Conservation (phyloP, 2,888 invertebrate species). For the Drosophila quinaria region DNA sequence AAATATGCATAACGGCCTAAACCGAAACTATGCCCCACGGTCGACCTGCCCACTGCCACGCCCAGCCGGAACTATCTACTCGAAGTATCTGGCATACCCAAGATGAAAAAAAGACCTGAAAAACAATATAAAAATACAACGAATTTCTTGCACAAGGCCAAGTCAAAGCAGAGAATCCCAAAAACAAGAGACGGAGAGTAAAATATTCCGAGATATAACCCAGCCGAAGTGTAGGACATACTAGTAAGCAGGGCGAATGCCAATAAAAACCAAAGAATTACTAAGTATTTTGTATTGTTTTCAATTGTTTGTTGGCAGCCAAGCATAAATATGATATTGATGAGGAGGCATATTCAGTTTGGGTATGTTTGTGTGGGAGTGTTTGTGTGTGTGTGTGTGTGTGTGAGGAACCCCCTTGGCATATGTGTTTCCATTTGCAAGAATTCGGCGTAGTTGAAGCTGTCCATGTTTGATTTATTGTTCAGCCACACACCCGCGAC, state of each 20-base stretch:
- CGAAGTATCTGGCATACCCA: slow-evolving; percentile 40
- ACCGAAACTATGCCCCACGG: slow-evolving; percentile 57
- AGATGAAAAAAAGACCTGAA: slow-evolving; percentile 59
- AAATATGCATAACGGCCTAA: slow-evolving; percentile 70
- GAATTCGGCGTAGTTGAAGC: slow-evolving; percentile 1
- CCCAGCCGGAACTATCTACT: slow-evolving; percentile 21
- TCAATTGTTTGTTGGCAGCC: slow-evolving; percentile 82
- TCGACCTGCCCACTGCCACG: neutral
- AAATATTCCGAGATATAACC: slow-evolving; percentile 45
- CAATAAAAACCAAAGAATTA: slow-evolving; percentile 70
- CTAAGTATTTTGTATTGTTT: slow-evolving; percentile 80
- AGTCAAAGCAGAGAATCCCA: slow-evolving; percentile 57
- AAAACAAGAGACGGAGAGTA: slow-evolving; percentile 40
- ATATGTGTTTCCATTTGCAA: slow-evolving; percentile 32
- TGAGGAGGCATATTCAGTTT: slow-evolving; percentile 50
- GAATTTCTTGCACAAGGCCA: slow-evolving; percentile 74
- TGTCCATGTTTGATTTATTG: slow-evolving; percentile 54
- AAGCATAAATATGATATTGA: slow-evolving; percentile 80
- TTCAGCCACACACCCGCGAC: slow-evolving; percentile 38
- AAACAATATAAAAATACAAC: slow-evolving; percentile 52
- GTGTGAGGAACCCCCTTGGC: slow-evolving; percentile 11
- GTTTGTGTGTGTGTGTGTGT: neutral
- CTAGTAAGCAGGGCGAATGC: slow-evolving; percentile 2
- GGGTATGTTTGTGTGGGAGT: too few species aligned
- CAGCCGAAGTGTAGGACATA: neutral